A percentile compares a stretch with the other conserved stretches of the same genome.
phyloP scores from a whole-genome alignment of 2,888 invertebrate species.

The Argyresthia albistria region DNA sequence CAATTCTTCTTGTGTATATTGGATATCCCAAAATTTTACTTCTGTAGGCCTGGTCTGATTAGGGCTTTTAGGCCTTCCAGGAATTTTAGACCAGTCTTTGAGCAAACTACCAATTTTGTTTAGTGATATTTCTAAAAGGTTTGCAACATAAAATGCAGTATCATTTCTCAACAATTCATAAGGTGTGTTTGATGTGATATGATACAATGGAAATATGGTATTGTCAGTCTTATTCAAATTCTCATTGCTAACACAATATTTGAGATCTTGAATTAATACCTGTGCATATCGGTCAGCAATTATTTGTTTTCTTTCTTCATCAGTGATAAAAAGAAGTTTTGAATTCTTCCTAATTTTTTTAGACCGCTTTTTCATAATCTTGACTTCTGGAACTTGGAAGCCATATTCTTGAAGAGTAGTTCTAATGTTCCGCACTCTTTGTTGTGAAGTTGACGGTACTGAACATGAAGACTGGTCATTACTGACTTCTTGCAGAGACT shows the following conservation, averaged over 20 bases:
- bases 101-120: conserved; percentile 60
- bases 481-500: conserved; percentile 51
- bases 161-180: conserved; percentile 35
- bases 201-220: conserved; percentile 20
- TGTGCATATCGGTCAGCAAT: conserved; percentile 44
- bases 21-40: conserved; percentile 37
- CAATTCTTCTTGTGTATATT: conserved; percentile 44
- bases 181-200: conserved; percentile 31
- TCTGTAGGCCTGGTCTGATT: conserved; percentile 16
- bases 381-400: conserved; percentile 58
- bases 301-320: conserved; percentile 37
- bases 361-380: conserved; percentile 24
- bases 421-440: conserved; percentile 46
- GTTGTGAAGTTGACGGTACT: conserved; percentile 24
- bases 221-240: conserved; percentile 5
- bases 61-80: conserved; percentile 75
- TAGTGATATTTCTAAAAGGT: conserved; percentile 50
- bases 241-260: conserved; percentile 16
- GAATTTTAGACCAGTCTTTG: conserved; percentile 75
- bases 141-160: conserved; percentile 52
- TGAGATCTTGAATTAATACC: conserved; percentile 32
- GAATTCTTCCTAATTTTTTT: conserved; percentile 29
- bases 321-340: conserved; percentile 33
- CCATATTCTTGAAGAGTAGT: conserved; percentile 75
- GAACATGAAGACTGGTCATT: conserved; percentile 12